Base-by-base conservation (phyloP, 2,888 invertebrate genomes). In the Liopterus haemorrhoidalis region DNA sequence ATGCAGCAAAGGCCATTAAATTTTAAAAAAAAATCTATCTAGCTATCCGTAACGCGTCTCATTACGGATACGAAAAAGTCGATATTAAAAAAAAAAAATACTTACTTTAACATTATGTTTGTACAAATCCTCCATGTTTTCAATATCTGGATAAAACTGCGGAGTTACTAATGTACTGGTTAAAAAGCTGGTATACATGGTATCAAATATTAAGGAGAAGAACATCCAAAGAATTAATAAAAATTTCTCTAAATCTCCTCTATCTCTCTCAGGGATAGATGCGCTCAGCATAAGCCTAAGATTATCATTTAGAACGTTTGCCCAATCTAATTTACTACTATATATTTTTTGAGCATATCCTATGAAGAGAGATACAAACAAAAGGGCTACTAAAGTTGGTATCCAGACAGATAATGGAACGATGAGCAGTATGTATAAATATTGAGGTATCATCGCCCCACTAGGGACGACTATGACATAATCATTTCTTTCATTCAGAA, bases 131-230 rank as follows among this genome's bases (percentile, higher is more conserved):
- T 32, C 33, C 16, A 45, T 5, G 15, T 38, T 39, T 15, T 45
- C 33, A 9, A 45, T 9, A 39, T 45, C 20, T 4, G 45, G 33
- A 14, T 39, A 45, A 22, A 18, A 38, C 18, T 33, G 38, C 8
- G 45, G 45, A 5, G 16, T 32, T 18, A 45, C 33, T 14, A 45
- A 39, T 12, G 39, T 39, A 32, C 39, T 39, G 39, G 39, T 45
- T 5, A 45, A 20, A 12, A 27, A 39, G n/a, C 32, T 39, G 32
- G 38, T 38, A 32, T 39, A 45, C 18, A 45, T 19, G 9, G 45
- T 39, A 15, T 15, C 32, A 12, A 45, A n/a, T 14, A 45, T 33
- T 14, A 45, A 19, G 33, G 39, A 45, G 12, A 19, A 15, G n/a
- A 38, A 25, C 9, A 11, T 39, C 45, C 45, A 45, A 11, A 39